phyloP scores from a whole-genome alignment of 1,140 invertebrate species.

The Rhysida immarginata region DNA sequence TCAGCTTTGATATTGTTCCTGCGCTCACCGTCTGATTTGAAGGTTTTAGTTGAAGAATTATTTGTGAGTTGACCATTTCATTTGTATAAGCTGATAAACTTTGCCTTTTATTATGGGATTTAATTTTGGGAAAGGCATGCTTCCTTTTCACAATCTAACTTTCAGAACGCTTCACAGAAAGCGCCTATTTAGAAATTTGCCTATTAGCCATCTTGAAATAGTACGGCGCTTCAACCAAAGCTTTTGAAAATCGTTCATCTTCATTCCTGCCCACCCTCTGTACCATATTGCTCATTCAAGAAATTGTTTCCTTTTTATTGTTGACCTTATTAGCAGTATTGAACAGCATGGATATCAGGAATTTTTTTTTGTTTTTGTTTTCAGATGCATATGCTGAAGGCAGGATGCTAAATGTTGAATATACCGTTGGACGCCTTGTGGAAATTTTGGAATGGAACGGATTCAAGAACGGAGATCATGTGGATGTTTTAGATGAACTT shows the following conservation, averaged over 20 bases:
- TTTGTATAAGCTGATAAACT: too few species aligned
- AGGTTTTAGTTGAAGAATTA: too few species aligned
- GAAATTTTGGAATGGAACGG: conserved; percentile 49
- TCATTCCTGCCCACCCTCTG: background rate
- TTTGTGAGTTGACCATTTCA: too few species aligned
- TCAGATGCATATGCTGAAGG: conserved; percentile 28
- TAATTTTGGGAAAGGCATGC: too few species aligned
- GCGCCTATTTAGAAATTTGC: background rate
- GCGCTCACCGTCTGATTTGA: too few species aligned
- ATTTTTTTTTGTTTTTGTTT: conserved; percentile 13
- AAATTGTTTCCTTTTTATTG: background rate
- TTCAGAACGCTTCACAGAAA: too few species aligned
- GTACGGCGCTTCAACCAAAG: background rate
- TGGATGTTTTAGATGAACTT: conserved; percentile 65
- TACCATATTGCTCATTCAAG: background rate
- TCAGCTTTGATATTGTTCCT: too few species aligned
- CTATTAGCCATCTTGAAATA: background rate
- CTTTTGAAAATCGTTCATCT: background rate
- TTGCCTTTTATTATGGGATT: too few species aligned
- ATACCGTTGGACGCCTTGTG: conserved; percentile 59
- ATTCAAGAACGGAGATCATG: conserved; percentile 63
- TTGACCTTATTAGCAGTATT: background rate
- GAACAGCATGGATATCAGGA: too few species aligned
- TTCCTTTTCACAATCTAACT: too few species aligned
- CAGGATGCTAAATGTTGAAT: conserved; percentile 52